Base-by-base conservation (phyloP, 2,888 invertebrate genomes). In the Ganaspis brasiliensis region DNA sequence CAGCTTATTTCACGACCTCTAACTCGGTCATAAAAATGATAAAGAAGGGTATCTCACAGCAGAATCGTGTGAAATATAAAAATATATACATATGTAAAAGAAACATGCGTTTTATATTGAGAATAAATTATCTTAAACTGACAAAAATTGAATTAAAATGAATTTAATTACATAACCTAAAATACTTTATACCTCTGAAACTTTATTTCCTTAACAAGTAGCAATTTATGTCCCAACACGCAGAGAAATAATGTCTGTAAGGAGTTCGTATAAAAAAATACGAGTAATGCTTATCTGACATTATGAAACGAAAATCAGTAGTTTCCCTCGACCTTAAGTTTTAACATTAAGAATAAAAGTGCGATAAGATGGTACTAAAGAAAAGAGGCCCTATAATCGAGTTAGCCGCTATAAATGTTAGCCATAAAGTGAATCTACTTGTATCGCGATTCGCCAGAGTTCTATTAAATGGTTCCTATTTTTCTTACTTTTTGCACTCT, bases 21-120 rank as follows among this genome's bases (percentile, higher is more conserved):
- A 85, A 86, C 87, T 86, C 85, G 84, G 83, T 83, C 84, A 86
- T 90, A 90, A 90, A 90, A 90, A 90, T 89, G 90, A 90, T 88
- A 88, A 90, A 89, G 89, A 89, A 88, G 87, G 86, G 83, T 89
- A 88, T 88, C 87, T 86, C 73, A 83, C 82, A 84, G 84, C 79
- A 83, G 87, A 85, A 85, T 85, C 79, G 81, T 73, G 85, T 83
- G 80, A 86, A 86, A 86, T 86, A 85, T 83, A 83, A 81, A 84
- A 85, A 86, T 85, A 87, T 81, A 85, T 86, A 86, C 87, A 87
- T 89, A 88, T 87, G 87, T 84, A 87, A 82, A 83, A 85, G 84
- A 45, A 57, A 77, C 74, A 74, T 72, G 72, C 70, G 24, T 56
- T n/a, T 57, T 12, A 55, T 80, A 84, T 83, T 76, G 81, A 78